Percentiles rank a stretch among this genome's conserved stretches.
Conservation (phyloP, 1,140 invertebrate genomes). For the Choristoneura fumiferana region DNA sequence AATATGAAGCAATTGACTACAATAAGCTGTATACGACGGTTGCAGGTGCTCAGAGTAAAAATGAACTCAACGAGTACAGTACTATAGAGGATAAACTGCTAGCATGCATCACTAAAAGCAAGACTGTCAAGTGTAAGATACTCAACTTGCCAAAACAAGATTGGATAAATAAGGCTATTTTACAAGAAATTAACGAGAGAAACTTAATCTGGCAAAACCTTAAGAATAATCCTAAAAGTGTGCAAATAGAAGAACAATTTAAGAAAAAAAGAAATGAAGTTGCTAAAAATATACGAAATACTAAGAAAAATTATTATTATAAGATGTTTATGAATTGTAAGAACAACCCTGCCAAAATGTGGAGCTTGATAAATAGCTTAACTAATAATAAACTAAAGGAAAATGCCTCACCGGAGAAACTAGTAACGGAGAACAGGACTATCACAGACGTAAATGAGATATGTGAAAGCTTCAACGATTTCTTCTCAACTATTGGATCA, state of each 20-base stretch:
- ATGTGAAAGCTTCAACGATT: neutral
- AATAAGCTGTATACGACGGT: neutral
- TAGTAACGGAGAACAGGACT: neutral
- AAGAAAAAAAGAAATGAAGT: neutral
- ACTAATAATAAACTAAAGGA: neutral
- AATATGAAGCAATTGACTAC: neutral
- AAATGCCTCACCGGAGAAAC: neutral
- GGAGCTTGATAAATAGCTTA: neutral
- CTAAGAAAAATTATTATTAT: neutral
- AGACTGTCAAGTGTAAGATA: neutral
- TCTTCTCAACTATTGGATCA: neutral
- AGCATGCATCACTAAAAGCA: neutral
- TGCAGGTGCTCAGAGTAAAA: neutral
- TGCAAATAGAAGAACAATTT: neutral
- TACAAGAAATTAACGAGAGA: neutral
- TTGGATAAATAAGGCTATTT: neutral
- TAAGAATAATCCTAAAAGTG: neutral
- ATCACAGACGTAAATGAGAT: neutral
- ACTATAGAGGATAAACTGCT: neutral
- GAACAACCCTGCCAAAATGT: neutral
- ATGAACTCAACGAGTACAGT: neutral
- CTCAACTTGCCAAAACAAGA: neutral
- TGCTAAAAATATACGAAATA: neutral
- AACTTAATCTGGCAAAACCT: neutral
- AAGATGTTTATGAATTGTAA: neutral